Percentiles rank a stretch among this genome's conserved stretches.
Evolutionary conservation across 2,113 vertebrate species (phyloP).

Genomic region (Engystomops pustulosus): DNA sequence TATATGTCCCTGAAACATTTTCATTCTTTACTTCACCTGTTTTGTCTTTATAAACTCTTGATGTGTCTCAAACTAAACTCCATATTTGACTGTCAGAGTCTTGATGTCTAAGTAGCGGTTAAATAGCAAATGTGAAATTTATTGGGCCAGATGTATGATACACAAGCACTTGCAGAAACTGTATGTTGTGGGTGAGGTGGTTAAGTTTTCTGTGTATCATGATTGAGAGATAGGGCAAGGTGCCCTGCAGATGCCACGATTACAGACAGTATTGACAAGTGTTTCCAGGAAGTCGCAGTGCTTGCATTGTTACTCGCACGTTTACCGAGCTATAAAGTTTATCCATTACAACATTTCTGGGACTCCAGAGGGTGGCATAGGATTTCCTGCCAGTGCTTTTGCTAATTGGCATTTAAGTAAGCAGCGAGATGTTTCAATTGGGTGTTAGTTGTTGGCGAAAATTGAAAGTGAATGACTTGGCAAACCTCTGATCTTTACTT

Average conservation of each 20-base stretch:
- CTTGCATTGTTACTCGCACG: background rate
- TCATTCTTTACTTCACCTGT: background rate
- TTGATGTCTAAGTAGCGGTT: slow-evolving; percentile 16
- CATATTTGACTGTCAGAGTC: background rate
- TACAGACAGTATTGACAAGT: background rate
- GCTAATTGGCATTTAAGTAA: background rate
- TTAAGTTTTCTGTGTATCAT: background rate
- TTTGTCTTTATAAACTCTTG: background rate
- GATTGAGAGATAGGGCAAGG: background rate
- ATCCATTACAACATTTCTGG: background rate
- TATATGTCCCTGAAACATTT: background rate
- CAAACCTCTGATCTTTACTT: background rate
- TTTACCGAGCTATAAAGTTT: background rate
- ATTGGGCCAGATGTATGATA: background rate
- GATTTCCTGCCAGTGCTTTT: background rate
- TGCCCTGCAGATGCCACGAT: background rate
- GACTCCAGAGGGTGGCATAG: background rate
- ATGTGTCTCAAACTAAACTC: background rate
- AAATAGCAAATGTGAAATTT: background rate
- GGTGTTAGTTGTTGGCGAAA: background rate
- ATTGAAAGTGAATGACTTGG: background rate
- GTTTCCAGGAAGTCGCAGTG: background rate
- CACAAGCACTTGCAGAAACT: no score
- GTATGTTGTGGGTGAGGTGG: no score
- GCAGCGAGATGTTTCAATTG: background rate